These are phyloP conservation scores for Erpobdella octoculata DNA, from an alignment of 2,888 invertebrate species.

Conservation along the genomic window DNA sequence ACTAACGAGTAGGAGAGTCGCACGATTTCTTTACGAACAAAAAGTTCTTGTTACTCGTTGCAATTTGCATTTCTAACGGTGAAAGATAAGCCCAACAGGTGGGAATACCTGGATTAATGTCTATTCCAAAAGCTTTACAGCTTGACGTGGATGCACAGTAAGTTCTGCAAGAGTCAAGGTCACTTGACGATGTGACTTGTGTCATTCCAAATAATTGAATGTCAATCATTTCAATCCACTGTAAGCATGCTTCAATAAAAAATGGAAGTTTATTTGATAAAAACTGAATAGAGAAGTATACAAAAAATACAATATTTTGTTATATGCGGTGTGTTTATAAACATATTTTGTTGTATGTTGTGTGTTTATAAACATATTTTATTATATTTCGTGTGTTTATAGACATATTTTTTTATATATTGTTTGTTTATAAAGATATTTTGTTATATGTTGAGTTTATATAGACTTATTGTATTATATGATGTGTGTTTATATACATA, in stretches of 20 bases:
- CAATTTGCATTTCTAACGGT: background rate
- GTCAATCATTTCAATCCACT: slow-evolving; percentile 12
- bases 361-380: background rate
- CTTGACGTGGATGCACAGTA: background rate
- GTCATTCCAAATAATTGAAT: background rate
- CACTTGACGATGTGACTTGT: background rate
- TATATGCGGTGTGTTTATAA: background rate
- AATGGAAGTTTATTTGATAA: too few relatives aligned
- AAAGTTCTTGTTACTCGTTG: background rate
- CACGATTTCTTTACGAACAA: background rate
- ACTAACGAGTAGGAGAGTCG: background rate
- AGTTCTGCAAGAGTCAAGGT: background rate
- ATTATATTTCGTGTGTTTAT: background rate
- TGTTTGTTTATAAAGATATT: too few relatives aligned
- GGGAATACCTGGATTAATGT: background rate
- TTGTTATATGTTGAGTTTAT: background rate
- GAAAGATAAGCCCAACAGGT: background rate
- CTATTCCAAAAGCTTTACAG: background rate
- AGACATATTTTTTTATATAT: too few relatives aligned
- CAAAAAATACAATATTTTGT: background rate
- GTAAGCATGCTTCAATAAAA: background rate
- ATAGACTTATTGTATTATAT: background rate
- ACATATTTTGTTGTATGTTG: background rate
- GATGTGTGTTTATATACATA: background rate
- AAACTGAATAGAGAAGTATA: too few relatives aligned